phyloP scores from a whole-genome alignment of 2,888 invertebrate species.

The Anagyrus pseudococci region DNA sequence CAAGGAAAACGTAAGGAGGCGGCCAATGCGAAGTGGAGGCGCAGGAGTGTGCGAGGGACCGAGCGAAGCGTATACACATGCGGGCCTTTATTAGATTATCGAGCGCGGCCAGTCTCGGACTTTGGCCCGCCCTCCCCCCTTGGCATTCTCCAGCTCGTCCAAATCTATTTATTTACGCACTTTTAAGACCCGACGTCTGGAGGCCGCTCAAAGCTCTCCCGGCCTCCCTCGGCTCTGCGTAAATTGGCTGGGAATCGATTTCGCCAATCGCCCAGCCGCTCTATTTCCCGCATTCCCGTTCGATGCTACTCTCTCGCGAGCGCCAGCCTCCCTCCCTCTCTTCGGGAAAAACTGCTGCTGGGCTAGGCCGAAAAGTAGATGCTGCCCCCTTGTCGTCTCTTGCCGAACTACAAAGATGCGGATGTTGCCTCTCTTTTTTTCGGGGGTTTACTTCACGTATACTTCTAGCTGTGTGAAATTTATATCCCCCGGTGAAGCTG shows the following conservation, averaged over 20 bases:
- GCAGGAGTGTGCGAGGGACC: constrained; percentile 26
- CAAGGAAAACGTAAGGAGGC: constrained; percentile 33
- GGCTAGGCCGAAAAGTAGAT: constrained; percentile 24
- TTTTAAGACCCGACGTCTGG: constrained; percentile 48
- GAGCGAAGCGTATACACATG: constrained; percentile 25
- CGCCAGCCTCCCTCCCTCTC: neutral
- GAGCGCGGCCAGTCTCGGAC: constrained; percentile 17
- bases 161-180: constrained; percentile 59
- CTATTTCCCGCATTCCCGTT: neutral
- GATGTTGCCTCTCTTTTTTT: constrained; percentile 1
- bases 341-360: constrained; percentile 1
- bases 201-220: constrained; percentile 44
- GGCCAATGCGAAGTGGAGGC: neutral
- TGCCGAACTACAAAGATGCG: neutral
- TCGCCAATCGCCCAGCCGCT: constrained; percentile 43
- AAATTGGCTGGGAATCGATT: constrained; percentile 58
- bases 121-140: constrained; percentile 19
- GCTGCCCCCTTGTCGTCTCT: constrained; percentile 19
- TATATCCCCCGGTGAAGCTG: neutral
- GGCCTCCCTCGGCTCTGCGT: neutral
- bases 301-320: neutral
- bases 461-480: constrained; percentile 4
- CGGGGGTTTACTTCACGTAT: neutral
- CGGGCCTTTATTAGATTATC: constrained; percentile 60
- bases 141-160: constrained; percentile 37